Evolutionary conservation across 2,113 vertebrate species (phyloP).

Genomic region (Xyrauchen texanus): DNA sequence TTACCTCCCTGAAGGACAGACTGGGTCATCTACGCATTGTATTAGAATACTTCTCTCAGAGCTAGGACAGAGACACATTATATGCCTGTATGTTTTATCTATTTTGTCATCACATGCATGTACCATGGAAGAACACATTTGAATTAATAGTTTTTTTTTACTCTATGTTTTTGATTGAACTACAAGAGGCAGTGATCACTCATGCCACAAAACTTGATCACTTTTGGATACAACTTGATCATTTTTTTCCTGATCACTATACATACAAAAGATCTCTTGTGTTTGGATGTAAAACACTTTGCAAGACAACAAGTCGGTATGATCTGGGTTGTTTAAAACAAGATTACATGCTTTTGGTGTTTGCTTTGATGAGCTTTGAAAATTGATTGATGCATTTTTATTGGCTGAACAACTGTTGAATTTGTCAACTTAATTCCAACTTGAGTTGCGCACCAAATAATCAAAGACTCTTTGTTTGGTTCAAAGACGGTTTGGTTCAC

Average conservation of each 20-base stretch:
- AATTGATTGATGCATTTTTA: neutral
- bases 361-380: neutral
- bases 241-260: too few species aligned
- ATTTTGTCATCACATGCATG: neutral
- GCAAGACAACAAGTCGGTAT: neutral
- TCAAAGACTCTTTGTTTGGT: neutral
- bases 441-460: slow-evolving; percentile 1
- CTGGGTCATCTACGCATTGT: slow-evolving; percentile 79
- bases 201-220: neutral
- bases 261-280: neutral
- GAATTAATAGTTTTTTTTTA: too few species aligned
- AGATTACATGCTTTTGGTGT: too few species aligned
- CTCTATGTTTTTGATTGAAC: too few species aligned
- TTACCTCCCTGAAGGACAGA: slow-evolving; percentile 79
- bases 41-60: slow-evolving; percentile 79
- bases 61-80: slow-evolving; percentile 54
- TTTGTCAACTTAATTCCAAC: neutral
- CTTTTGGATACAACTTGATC: too few species aligned
- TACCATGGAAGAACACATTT: neutral
- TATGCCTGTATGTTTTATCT: neutral
- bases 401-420: neutral
- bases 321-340: too few species aligned
- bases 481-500: slow-evolving; percentile 1
- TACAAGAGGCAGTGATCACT: too few species aligned
- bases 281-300: neutral